A percentile compares a stretch with the other conserved stretches of the same genome.
Evolutionary conservation across 2,113 vertebrate genomes (phyloP).

Genomic region (Atrichornis clamosus): DNA sequence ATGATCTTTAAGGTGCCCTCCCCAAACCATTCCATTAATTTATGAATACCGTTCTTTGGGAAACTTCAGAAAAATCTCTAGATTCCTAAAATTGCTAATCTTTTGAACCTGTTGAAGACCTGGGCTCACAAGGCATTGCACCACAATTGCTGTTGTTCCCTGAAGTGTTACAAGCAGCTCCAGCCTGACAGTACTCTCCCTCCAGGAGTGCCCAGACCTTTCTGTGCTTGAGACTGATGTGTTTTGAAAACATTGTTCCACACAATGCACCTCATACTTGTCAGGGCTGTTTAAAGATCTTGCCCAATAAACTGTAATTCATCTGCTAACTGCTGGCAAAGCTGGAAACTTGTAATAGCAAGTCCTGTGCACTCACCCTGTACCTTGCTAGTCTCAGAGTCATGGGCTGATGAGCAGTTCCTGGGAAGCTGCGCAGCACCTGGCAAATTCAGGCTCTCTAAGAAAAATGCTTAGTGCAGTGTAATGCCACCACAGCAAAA

Average conservation of each 20-base stretch:
- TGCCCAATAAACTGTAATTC: conserved; percentile 1
- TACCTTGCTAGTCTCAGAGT: background rate
- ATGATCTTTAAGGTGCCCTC: background rate
- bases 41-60: background rate
- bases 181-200: background rate
- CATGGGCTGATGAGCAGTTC: background rate
- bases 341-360: background rate
- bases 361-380: background rate
- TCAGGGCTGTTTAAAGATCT: background rate
- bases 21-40: background rate
- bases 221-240: background rate
- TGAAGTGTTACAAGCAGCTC: background rate
- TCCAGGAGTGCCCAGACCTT: background rate
- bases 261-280: background rate
- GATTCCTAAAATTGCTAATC: background rate
- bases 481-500: background rate
- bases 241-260: background rate
- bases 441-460: background rate
- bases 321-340: conserved; percentile 6
- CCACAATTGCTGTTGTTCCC: background rate
- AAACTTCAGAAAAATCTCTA: background rate
- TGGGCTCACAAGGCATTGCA: background rate
- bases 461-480: background rate
- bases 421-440: background rate
- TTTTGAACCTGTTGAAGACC: background rate